Conservation (phyloP, 2,113 vertebrate genomes). For the Lanius collurio region DNA sequence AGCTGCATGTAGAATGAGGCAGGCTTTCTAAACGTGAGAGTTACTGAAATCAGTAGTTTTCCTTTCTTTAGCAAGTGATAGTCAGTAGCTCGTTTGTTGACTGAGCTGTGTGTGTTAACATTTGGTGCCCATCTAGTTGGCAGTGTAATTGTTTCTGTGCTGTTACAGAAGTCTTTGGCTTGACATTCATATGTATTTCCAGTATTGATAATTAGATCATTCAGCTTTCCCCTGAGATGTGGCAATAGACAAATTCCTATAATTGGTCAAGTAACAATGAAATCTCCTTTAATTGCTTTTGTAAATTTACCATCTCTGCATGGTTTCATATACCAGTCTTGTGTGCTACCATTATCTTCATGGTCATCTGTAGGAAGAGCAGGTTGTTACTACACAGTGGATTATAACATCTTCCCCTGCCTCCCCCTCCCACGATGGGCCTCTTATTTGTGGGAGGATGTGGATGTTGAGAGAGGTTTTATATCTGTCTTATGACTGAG, state of each 20-base stretch:
- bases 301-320: neutral
- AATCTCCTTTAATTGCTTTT: neutral
- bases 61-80: neutral
- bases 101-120: neutral
- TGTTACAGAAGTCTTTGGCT: neutral
- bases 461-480: neutral
- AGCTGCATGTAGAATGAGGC: neutral
- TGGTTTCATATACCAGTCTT: neutral
- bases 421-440: rapidly evolving
- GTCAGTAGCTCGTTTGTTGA: neutral
- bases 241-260: neutral
- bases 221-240: neutral
- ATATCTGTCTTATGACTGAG: neutral
- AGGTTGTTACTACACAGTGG: neutral
- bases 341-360: neutral
- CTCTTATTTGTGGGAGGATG: neutral
- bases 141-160: neutral
- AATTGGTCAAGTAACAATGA: neutral
- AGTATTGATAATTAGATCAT: neutral
- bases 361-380: neutral
- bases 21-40: neutral
- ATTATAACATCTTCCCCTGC: rapidly evolving
- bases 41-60: neutral
- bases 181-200: neutral
- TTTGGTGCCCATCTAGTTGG: neutral